phyloP scores from a whole-genome alignment of 2,888 invertebrate genomes.

The Tupiocoris notatus region DNA sequence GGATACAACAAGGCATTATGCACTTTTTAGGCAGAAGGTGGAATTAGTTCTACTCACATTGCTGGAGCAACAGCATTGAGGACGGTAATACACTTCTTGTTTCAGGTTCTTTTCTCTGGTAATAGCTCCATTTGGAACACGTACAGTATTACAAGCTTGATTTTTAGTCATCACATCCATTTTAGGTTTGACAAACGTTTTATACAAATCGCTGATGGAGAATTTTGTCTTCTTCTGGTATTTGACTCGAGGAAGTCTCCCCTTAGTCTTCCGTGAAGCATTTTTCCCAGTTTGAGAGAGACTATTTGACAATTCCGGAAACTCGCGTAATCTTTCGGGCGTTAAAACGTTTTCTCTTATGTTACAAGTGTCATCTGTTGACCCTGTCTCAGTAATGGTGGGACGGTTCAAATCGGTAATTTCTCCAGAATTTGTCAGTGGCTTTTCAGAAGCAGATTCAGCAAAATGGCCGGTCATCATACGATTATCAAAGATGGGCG shows the following conservation, averaged over 20 bases:
- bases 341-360: not conserved
- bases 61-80: not conserved
- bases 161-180: not conserved
- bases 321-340: not conserved
- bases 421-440: not conserved
- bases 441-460: not conserved
- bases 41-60: conserved; percentile 2
- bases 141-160: not conserved
- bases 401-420: not conserved
- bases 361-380: not conserved
- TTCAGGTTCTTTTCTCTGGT: not conserved
- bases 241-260: not conserved
- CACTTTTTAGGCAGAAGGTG: too few species aligned
- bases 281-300: not conserved
- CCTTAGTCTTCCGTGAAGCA: not conserved
- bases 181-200: not conserved
- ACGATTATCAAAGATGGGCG: not conserved
- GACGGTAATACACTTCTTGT: not conserved
- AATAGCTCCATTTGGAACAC: not conserved
- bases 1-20: too few species aligned
- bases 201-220: not conserved
- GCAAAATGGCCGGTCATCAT: not conserved
- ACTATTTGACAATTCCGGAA: not conserved
- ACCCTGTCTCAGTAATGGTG: not conserved
- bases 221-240: conserved; percentile 10